These are phyloP conservation scores for Champsocephalus gunnari DNA, from an alignment of 2,797 vertebrate species.

Conservation along the genomic window DNA sequence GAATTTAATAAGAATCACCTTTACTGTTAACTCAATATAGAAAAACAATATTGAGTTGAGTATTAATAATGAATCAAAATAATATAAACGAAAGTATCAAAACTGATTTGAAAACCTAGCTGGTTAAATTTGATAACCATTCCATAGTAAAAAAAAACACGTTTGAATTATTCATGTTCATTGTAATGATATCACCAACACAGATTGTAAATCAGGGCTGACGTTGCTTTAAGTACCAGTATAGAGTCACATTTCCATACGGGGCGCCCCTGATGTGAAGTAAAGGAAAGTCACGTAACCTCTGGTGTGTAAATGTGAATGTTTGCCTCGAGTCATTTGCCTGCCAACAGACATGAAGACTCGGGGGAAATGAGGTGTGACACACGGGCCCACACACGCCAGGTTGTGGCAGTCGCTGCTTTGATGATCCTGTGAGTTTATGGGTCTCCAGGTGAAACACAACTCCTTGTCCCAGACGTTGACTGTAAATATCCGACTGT, in stretches of 20 bases:
- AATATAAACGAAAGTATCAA: neutral
- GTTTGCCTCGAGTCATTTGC: conserved; percentile 80
- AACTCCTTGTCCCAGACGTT: conserved; percentile 64
- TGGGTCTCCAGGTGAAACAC: conserved; percentile 73
- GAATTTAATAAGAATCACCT: neutral
- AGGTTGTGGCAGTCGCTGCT: conserved; percentile 76
- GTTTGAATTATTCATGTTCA: conserved; percentile 9
- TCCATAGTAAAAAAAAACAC: neutral
- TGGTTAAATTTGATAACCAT: neutral
- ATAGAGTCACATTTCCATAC: conserved; percentile 62
- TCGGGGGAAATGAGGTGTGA: conserved; percentile 80
- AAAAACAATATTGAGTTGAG: neutral
- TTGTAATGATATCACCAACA: conserved; percentile 16
- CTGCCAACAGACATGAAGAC: conserved; percentile 75
- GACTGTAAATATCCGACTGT: conserved; percentile 78
- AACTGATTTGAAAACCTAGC: neutral
- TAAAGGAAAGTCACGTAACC: conserved; percentile 62
- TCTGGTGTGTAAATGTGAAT: conserved; percentile 71
- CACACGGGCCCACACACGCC: conserved; percentile 72
- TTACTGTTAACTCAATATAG: neutral
- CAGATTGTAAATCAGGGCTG: conserved; percentile 40
- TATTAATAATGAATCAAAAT: neutral
- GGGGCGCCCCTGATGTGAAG: conserved; percentile 40
- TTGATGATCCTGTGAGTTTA: conserved; percentile 75
- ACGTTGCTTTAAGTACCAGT: conserved; percentile 41